These are phyloP conservation scores for Sitta carolinensis DNA, from an alignment of 2,797 vertebrate species.

Conservation along the genomic window DNA sequence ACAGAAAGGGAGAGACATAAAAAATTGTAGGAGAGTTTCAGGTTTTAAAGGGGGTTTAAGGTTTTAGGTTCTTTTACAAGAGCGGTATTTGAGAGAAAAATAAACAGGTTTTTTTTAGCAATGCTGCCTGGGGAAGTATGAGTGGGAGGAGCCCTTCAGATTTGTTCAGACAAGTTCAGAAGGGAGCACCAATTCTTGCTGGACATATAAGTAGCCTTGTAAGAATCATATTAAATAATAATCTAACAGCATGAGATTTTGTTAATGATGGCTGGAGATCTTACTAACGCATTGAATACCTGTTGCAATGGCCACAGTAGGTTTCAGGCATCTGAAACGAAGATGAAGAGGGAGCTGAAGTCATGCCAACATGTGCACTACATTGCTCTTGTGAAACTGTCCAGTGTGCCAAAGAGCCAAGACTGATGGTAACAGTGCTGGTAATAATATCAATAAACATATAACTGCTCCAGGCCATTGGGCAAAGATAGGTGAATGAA, in stretches of 20 bases:
- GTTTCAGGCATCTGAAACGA: background rate
- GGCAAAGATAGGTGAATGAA: slow-evolving; percentile 23
- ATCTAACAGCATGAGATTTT: background rate
- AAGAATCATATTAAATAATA: background rate
- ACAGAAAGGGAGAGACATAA: background rate
- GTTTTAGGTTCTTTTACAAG: background rate
- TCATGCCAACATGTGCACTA: background rate
- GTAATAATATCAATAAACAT: slow-evolving; percentile 29
- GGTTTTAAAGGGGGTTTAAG: background rate
- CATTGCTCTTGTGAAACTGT: background rate
- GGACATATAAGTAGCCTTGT: background rate
- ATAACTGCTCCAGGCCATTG: slow-evolving; percentile 5
- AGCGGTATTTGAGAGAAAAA: background rate
- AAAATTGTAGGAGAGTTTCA: background rate
- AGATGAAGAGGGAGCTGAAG: slow-evolving; percentile 10
- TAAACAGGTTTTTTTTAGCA: background rate
- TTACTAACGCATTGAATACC: background rate
- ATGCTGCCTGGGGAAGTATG: background rate
- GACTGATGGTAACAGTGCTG: background rate
- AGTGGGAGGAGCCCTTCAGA: background rate
- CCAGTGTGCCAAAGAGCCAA: background rate
- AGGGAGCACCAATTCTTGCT: background rate
- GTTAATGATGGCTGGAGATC: background rate
- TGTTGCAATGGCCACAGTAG: background rate
- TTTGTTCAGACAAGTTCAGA: background rate